Evolutionary conservation across 2,888 invertebrate genomes (phyloP).

Genomic region (Ormyrus pomaceus): DNA sequence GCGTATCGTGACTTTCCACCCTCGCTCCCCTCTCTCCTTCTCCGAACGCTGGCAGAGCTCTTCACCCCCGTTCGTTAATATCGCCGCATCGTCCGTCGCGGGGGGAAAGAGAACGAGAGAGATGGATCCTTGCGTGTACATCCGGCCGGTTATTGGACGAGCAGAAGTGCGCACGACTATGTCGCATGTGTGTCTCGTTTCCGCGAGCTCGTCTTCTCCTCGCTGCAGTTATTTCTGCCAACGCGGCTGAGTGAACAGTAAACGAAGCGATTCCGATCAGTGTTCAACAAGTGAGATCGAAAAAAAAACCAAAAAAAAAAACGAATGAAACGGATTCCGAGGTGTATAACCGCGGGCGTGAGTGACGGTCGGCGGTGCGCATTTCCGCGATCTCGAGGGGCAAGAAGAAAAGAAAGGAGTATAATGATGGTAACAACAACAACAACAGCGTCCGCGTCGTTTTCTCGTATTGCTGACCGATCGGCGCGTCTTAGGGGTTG

Average conservation of each 20-base stretch:
- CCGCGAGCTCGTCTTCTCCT: too few species aligned
- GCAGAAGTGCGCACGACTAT: conserved; percentile 25
- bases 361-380: too few species aligned
- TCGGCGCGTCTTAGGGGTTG: too few species aligned
- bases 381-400: too few species aligned
- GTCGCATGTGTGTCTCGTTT: background rate
- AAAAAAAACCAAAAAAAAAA: background rate
- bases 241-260: too few species aligned
- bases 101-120: background rate
- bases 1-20: conserved; percentile 52
- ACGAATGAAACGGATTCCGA: background rate
- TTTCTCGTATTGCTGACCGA: too few species aligned
- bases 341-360: too few species aligned
- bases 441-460: too few species aligned
- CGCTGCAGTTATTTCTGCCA: too few species aligned
- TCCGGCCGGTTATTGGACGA: conserved; percentile 31
- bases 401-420: too few species aligned
- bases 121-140: conserved; percentile 12
- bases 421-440: too few species aligned
- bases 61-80: background rate
- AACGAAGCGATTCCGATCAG: too few species aligned
- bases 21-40: conserved; percentile 14
- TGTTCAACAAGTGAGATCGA: background rate
- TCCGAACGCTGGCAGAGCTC: background rate
- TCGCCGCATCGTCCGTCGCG: background rate